Base-by-base conservation (phyloP, 2,797 vertebrate genomes). In the Pseudomugil gertrudae region DNA sequence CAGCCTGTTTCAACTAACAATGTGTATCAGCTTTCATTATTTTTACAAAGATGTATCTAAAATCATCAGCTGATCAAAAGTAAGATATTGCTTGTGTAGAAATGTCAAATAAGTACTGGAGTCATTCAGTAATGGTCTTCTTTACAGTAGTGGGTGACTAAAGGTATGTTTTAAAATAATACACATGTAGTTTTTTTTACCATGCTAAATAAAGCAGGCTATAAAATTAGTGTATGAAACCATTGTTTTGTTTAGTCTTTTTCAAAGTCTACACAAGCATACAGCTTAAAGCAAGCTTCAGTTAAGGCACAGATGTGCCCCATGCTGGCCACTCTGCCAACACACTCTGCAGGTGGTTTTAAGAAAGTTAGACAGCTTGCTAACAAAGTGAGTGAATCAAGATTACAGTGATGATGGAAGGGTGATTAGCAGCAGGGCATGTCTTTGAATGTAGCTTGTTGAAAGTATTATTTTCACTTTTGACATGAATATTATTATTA, bases 341-440 rank as follows among this genome's bases (percentile, higher is more conserved):
- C 62, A 64, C 4, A 23, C 82, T 79, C 78, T 69, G 82, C 74
- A 84, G 83, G 84, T 74, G 84, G 70, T 50, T 74, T 61, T 61
- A 45, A 78, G 51, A 48, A 66, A 74, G 43, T 74, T 70, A 30
- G 64, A 65, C 14, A 62, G 30, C 57, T 62, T 57, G 43, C 47
- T 40, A 48, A 57, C 60, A 64, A 66, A 59, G 50, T 33, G 33
- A 40, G 15, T 8, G 26, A 14, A 63, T 32, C 9, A 45, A 32
- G 26, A 74, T 68, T 65, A 57, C 52, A 62, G 72, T 54, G 23
- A 58, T 30, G 30, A 54, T 38, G 56, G 43, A 4, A 69, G 13
- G 15, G 5, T 36, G 10, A 59, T 5, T 6, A 40, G 30, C 64
- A 73, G 57, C 54, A 51, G 63, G 38, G n/a, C 43, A 47, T 47